Evolutionary conservation across 2,888 invertebrate species (phyloP), one percentile per base, ranked within the genome.

Genomic region (Limenitis camilla): DNA sequence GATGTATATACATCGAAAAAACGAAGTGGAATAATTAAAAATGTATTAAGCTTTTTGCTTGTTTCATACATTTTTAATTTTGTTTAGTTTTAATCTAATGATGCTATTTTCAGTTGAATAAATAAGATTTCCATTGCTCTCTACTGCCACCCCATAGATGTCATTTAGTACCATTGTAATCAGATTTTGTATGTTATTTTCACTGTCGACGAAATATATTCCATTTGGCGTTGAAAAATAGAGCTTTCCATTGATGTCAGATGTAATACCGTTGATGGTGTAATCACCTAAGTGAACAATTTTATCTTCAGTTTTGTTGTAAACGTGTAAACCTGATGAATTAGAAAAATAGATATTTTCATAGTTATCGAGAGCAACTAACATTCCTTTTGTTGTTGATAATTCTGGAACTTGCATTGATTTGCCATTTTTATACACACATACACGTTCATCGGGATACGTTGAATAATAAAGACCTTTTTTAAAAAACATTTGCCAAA

Each of bases 401-500:
- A 68, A 38, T 44, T 64, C 59, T 5, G 58, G 54, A 4, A 68
- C 52, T 39, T 43, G 51, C 41, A 56, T 30, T n/a, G 49, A 40
- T 6, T 33, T 29, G 11, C 61, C 62, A 41, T 63, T 52, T 35
- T 59, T 61, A 35, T 48, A 62, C 4, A 61, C 32, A 41, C 62
- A 62, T 6, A 59, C 60, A 10, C 51, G 27, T 52, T 67, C 67
- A n/a, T 55, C 50, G 28, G 65, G 61, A 40, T 74, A 80, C 0
- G 68, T 70, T 0, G 79, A 74, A 52, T 73, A 82, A 59, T 80
- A 84, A 0, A 84, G 55, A n/a, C 67, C 65, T 30, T 78, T 68
- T 46, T 73, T 74, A 51, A 64, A 76, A 48, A 81, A 83, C 63
- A 84, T 63, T 62, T 85, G 82, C 84, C 84, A 85, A 39, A 83